These are phyloP conservation scores for Paramormyrops hopkinsi DNA, from an alignment of 2,797 vertebrate genomes.

Conservation along the genomic window DNA sequence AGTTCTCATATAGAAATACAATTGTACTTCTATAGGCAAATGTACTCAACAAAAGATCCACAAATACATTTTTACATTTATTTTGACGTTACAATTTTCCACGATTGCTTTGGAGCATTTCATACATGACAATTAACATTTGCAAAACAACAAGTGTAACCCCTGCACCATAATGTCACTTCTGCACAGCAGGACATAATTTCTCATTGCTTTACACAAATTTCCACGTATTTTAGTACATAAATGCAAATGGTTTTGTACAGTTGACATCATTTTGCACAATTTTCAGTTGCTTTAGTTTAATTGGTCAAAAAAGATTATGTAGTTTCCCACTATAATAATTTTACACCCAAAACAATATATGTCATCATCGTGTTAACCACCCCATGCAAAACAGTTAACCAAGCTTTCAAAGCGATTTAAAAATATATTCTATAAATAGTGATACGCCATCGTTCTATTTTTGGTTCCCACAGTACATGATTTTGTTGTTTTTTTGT, in stretches of 20 bases:
- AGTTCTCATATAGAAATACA: neutral
- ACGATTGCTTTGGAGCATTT: neutral
- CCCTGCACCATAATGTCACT: neutral
- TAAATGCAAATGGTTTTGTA: neutral
- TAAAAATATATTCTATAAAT: neutral
- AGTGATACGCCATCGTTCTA: neutral
- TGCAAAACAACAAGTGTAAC: neutral
- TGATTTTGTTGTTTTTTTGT: neutral
- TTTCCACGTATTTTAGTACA: neutral
- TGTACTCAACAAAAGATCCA: neutral
- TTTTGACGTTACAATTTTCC: neutral
- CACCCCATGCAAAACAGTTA: neutral
- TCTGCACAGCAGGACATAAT: neutral
- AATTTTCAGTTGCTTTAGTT: neutral
- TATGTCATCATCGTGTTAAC: neutral
- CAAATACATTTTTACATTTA: neutral
- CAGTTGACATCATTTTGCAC: neutral
- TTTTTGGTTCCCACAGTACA: neutral
- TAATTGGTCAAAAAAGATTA: neutral
- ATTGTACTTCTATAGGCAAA: neutral
- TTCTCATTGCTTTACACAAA: neutral
- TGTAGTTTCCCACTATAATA: neutral
- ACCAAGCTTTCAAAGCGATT: neutral
- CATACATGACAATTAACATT: neutral
- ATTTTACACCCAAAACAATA: neutral